These are phyloP conservation scores for Phalacrocorax aristotelis DNA, from an alignment of 2,113 vertebrate species.

Conservation along the genomic window DNA sequence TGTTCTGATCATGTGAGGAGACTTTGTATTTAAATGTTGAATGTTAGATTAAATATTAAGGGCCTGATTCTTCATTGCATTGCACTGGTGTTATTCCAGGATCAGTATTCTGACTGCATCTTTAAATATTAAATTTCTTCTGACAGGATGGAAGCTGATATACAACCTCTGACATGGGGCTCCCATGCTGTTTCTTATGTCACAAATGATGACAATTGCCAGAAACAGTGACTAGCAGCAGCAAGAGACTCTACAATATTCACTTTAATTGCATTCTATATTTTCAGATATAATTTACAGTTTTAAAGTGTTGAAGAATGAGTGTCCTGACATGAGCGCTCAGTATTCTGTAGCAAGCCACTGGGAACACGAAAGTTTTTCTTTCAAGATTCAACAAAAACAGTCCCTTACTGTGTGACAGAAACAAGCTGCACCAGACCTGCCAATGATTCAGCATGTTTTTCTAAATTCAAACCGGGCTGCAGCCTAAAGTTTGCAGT, in stretches of 20 bases:
- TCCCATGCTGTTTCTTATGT: constrained; percentile 20
- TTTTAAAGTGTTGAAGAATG: neutral
- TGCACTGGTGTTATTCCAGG: neutral
- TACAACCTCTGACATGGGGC: constrained; percentile 7
- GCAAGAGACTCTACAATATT: neutral
- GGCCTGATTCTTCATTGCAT: neutral
- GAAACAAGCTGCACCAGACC: constrained; percentile 13
- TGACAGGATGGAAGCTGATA: constrained; percentile 4
- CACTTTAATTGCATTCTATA: constrained; percentile 15
- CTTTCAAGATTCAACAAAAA: constrained; percentile 40
- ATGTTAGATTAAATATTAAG: neutral
- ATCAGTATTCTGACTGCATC: neutral
- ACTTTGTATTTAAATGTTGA: neutral
- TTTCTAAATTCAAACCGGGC: constrained; percentile 16
- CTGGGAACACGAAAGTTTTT: neutral
- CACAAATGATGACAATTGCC: constrained; percentile 9
- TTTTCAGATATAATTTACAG: constrained; percentile 18
- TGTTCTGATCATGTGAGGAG: neutral
- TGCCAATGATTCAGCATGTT: constrained; percentile 41
- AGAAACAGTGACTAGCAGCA: constrained; percentile 24
- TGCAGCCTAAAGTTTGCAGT: neutral
- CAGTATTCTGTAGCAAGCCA: neutral
- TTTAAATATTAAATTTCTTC: constrained; percentile 29
- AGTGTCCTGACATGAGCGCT: neutral
- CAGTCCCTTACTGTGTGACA: constrained; percentile 34